Evolutionary conservation across 1,140 invertebrate species (phyloP).

Genomic region (Ceratoteleas bidentatus): DNA sequence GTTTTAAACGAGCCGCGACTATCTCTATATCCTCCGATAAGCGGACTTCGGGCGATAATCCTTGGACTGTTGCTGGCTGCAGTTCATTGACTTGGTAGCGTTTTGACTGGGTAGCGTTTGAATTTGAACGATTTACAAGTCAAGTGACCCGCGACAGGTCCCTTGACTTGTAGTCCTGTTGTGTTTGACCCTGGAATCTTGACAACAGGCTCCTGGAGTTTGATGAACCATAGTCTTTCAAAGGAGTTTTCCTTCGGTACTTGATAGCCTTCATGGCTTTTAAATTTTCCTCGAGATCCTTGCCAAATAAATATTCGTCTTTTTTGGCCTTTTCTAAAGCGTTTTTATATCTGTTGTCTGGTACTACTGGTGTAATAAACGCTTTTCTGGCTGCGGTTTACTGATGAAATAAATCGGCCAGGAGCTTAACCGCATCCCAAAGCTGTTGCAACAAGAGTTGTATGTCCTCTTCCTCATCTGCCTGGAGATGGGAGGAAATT

Average conservation of each 20-base stretch:
- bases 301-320: slow-evolving; percentile 2
- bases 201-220: slow-evolving; percentile 4
- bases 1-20: not conserved
- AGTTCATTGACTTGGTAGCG: not conserved
- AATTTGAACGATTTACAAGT: slow-evolving; percentile 4
- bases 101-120: not conserved
- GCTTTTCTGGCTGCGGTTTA: not conserved
- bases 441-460: not conserved
- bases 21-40: not conserved
- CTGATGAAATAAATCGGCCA: slow-evolving; percentile 13
- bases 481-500: not conserved
- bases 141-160: not conserved
- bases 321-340: not conserved
- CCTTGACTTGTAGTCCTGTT: not conserved
- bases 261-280: not conserved
- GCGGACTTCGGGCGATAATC: not conserved
- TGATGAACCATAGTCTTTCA: not conserved
- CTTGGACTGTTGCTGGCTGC: not conserved
- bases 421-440: not conserved
- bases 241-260: not conserved
- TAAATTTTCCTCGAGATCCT: not conserved
- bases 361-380: not conserved
- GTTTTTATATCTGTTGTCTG: slow-evolving; percentile 8
- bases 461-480: not conserved
- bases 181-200: not conserved